A percentile compares a stretch with the other conserved stretches of the same genome.
Conservation (phyloP, 2,888 invertebrate genomes). For the Drepana falcataria region DNA sequence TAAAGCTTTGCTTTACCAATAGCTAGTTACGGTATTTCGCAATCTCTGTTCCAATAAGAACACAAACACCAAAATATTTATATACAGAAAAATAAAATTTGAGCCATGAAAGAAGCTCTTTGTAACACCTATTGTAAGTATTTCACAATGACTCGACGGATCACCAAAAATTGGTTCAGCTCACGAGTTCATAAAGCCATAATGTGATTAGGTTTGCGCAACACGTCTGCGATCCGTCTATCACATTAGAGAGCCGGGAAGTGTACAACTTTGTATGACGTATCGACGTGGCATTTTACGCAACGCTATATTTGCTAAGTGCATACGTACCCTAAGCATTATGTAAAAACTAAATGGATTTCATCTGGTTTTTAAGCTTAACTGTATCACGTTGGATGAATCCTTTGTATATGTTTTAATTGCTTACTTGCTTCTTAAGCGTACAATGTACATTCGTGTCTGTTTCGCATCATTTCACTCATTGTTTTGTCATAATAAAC, state of each 20-base stretch:
- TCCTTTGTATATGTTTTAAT: no score
- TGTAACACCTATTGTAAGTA: not conserved
- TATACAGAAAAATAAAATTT: not conserved
- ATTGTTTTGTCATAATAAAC: constrained; percentile 1
- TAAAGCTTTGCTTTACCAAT: no score
- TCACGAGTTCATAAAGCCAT: constrained; percentile 7
- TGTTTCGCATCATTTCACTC: constrained; percentile 1
- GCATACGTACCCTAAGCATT: not conserved
- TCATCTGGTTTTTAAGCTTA: no score
- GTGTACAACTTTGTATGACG: constrained; percentile 1
- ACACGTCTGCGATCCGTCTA: constrained; percentile 5
- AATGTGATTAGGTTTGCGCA: constrained; percentile 2
- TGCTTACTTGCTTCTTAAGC: not conserved
- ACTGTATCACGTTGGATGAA: no score
- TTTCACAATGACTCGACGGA: not conserved
- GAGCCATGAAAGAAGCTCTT: not conserved
- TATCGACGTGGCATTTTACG: constrained; percentile 1
- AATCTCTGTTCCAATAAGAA: no score
- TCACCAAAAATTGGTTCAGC: constrained; percentile 1
- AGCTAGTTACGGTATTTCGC: no score
- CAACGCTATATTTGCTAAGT: not conserved
- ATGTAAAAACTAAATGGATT: not conserved
- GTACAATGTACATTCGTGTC: not conserved
- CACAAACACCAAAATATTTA: not conserved
- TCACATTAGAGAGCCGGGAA: constrained; percentile 9